Conservation (phyloP, 2,888 invertebrate genomes). For the Polylopha cassiicola region DNA sequence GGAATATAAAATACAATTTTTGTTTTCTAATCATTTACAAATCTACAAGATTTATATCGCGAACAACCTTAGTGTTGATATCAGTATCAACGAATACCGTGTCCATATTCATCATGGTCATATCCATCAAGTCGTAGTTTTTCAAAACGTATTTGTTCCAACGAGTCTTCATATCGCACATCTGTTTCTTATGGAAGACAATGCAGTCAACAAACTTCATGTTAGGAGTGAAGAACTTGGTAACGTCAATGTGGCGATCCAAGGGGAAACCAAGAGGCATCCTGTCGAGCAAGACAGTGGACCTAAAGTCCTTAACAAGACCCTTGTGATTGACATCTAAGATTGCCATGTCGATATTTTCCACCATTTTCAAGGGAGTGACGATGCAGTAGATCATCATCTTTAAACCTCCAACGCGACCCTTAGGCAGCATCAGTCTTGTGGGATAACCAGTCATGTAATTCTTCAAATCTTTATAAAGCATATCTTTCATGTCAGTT, state of each 20-base stretch:
- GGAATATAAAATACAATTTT: no score
- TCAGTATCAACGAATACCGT: conserved; percentile 50
- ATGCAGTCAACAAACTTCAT: conserved; percentile 80
- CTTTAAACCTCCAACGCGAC: conserved; percentile 80
- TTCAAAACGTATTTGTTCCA: conserved; percentile 59
- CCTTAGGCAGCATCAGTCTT: conserved; percentile 83
- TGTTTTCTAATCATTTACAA: no score
- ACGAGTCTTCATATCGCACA: conserved; percentile 62
- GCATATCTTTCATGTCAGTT: conserved; percentile 50
- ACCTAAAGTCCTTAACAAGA: conserved; percentile 54
- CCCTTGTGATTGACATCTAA: conserved; percentile 68
- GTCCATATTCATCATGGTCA: conserved; percentile 43
- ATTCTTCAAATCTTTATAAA: conserved; percentile 56
- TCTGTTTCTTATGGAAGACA: conserved; percentile 79
- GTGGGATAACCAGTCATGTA: conserved; percentile 82
- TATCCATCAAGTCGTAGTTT: conserved; percentile 49
- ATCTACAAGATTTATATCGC: conserved; percentile 28
- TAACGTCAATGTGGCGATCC: conserved; percentile 80
- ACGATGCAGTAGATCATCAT: conserved; percentile 81
- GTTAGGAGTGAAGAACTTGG: conserved; percentile 81
- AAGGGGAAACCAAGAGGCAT: conserved; percentile 85
- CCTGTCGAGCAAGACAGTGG: conserved; percentile 73
- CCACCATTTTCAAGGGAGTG: conserved; percentile 69
- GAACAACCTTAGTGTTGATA: conserved; percentile 32
- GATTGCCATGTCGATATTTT: conserved; percentile 51